Evolutionary conservation across 1,140 invertebrate genomes (phyloP).

Genomic region (Adelges cooleyi): DNA sequence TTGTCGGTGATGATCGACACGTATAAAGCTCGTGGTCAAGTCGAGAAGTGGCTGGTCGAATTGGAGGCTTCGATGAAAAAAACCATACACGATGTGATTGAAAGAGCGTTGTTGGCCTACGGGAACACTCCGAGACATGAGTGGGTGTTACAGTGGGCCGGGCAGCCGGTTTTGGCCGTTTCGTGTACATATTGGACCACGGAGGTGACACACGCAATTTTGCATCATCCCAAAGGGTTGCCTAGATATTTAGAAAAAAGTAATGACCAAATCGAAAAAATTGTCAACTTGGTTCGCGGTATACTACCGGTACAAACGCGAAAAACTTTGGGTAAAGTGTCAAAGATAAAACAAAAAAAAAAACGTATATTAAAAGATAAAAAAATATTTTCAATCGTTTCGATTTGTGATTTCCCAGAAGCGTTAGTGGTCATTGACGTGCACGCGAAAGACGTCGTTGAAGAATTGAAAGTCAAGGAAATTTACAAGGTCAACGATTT

Average conservation of each 20-base stretch:
- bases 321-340: constrained; percentile 63
- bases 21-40: constrained; percentile 73
- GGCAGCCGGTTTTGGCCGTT: constrained; percentile 77
- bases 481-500: constrained; percentile 68
- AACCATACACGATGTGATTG: constrained; percentile 52
- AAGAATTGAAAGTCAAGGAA: constrained; percentile 53
- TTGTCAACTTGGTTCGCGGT: constrained; percentile 76
- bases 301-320: constrained; percentile 78
- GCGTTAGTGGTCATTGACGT: constrained; percentile 85
- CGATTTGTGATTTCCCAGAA: constrained; percentile 41
- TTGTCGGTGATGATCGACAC: constrained; percentile 75
- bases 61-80: constrained; percentile 83
- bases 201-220: constrained; percentile 62
- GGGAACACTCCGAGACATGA: constrained; percentile 47
- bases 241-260: constrained; percentile 46
- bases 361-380: no score
- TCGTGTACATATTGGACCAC: constrained; percentile 81
- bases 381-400: no score
- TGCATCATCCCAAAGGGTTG: constrained; percentile 43
- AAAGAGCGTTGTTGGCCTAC: constrained; percentile 53
- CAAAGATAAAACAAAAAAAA: background rate
- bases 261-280: constrained; percentile 63
- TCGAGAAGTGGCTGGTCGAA: constrained; percentile 92
- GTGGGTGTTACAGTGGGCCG: constrained; percentile 82
- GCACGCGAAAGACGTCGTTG: constrained; percentile 77